Evolutionary conservation across 2,888 invertebrate genomes (phyloP).

Genomic region (Onthophagus sagittarius): DNA sequence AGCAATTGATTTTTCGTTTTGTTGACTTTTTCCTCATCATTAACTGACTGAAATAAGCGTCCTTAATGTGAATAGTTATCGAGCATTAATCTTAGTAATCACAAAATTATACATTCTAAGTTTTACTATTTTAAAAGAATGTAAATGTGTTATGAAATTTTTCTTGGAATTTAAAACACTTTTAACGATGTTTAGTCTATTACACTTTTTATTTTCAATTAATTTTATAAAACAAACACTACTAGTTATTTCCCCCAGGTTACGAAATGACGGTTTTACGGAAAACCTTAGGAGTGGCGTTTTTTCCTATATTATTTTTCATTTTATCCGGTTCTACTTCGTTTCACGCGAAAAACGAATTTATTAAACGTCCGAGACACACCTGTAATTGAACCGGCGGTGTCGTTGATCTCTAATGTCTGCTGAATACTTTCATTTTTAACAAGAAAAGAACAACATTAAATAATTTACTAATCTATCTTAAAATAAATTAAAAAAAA

Average conservation of each 20-base stretch:
- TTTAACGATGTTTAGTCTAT: too few relatives aligned
- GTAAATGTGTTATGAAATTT: too few relatives aligned
- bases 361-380: neutral
- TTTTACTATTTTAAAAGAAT: too few relatives aligned
- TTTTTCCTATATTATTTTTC: neutral
- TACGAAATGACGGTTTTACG: neutral
- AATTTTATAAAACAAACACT: neutral
- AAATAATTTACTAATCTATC: too few relatives aligned
- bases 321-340: neutral
- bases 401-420: neutral
- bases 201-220: neutral
- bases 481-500: too few relatives aligned
- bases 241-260: neutral
- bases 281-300: neutral
- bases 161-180: too few relatives aligned
- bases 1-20: too few relatives aligned
- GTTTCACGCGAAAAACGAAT: neutral
- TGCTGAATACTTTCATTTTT: neutral
- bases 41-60: too few relatives aligned
- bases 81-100: too few relatives aligned
- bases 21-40: too few relatives aligned
- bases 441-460: neutral
- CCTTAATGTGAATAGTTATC: too few relatives aligned
- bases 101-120: too few relatives aligned
- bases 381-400: neutral